A percentile compares a stretch with the other conserved stretches of the same genome.
Evolutionary conservation across 2,797 vertebrate species (phyloP).

Genomic region (Chaunax sp.): DNA sequence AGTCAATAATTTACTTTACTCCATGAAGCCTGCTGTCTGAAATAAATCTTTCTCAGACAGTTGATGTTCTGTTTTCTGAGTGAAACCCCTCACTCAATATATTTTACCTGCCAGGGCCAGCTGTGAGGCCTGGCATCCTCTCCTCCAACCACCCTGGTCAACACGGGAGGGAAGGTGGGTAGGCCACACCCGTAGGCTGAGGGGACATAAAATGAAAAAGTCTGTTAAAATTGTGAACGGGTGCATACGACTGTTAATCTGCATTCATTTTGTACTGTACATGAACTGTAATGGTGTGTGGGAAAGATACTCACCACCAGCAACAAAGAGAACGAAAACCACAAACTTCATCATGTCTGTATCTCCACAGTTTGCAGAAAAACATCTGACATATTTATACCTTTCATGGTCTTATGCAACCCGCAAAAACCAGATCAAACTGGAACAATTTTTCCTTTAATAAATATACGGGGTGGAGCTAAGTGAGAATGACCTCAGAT

Average conservation of each 20-base stretch:
- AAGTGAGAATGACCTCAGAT: not conserved
- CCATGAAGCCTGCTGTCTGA: not conserved
- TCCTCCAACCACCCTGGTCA: conserved; percentile 81
- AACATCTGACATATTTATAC: conserved; percentile 55
- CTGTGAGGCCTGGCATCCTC: conserved; percentile 80
- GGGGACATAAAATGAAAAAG: conserved; percentile 1
- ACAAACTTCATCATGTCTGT: conserved; percentile 81
- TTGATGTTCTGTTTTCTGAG: not conserved
- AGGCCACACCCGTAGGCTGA: conserved; percentile 84
- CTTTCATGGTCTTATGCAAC: conserved; percentile 46
- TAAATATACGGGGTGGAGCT: conserved; percentile 49
- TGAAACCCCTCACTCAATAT: not conserved
- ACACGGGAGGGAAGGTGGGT: conserved; percentile 73
- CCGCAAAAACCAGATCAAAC: conserved; percentile 7
- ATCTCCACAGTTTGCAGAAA: conserved; percentile 22
- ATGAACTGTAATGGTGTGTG: not conserved
- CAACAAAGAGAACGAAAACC: conserved; percentile 79
- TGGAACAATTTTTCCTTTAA: not conserved
- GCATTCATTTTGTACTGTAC: not conserved
- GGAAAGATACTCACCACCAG: conserved; percentile 71
- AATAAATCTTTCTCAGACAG: not conserved
- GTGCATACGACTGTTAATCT: not conserved
- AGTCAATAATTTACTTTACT: too few species aligned
- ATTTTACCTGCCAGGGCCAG: conserved; percentile 85
- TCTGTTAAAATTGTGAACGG: not conserved